Base-by-base conservation (phyloP, 2,888 invertebrate genomes). In the Stenodera caucasica region DNA sequence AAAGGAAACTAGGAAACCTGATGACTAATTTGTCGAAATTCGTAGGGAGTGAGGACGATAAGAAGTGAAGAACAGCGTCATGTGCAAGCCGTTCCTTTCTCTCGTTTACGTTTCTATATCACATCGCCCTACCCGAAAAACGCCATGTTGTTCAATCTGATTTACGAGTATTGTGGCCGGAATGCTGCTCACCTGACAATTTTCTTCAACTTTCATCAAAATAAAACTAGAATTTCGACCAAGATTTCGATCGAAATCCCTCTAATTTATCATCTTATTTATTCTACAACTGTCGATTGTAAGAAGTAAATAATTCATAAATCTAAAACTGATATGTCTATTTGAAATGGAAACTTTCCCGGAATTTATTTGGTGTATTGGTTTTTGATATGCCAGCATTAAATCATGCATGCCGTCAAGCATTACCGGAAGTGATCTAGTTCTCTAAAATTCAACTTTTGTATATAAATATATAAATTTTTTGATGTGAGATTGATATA, bases 21-120 rank as follows among this genome's bases (percentile, higher is more conserved):
- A 77, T 77, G 77, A 77, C 75, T 77, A 78, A 78, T 78, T 78
- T 78, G 77, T 77, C 76, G 75, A 77, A 77, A 77, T 72, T 76
- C 74, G 53, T 57, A 45, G 68, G 71, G 67, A 69, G n/a, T n/a
- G 69, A 67, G 67, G 62, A 69, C 71, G 72, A 72, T 69, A 71
- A 71, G 71, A 67, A 70, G 67, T 66, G 67, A 63, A 67, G 68
- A 69, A 69, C 69, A 62, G 69, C 70, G 71, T 70, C 69, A 70
- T 72, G 69, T 70, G 72, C 71, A 69, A 60, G 61, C 67, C 67
- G 71, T 65, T 68, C 64, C 61, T 45, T 55, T 21, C 45, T 21
- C 21, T 45, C 45, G 45, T 45, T 40, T 40, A 18, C 40, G 35
- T 35, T 40, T 40, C 18, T 11, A 15, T 40, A 45, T 40, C 40